Evolutionary conservation across 2,797 vertebrate species (phyloP).

Genomic region (Macroramphosus scolopax): DNA sequence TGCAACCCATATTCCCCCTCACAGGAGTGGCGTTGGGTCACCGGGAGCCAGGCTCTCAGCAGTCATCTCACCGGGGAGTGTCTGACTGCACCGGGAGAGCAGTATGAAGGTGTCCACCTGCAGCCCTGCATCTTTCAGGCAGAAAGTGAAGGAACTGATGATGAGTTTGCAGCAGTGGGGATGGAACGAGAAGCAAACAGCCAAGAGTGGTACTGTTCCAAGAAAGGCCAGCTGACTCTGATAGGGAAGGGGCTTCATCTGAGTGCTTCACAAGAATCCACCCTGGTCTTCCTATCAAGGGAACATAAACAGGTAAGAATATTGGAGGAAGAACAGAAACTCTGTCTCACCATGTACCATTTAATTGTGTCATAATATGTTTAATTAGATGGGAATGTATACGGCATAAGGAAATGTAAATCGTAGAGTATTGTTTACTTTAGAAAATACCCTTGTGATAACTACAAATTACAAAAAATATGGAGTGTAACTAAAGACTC

Average conservation of each 20-base stretch:
- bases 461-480: too few relatives aligned
- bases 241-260: conserved; percentile 79
- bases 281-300: conserved; percentile 78
- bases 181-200: conserved; percentile 38
- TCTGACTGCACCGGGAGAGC: conserved; percentile 67
- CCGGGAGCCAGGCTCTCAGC: conserved; percentile 54
- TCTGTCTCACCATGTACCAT: too few relatives aligned
- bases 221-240: conserved; percentile 81
- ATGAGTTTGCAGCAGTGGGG: conserved; percentile 27
- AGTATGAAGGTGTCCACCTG: conserved; percentile 71
- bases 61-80: conserved; percentile 75
- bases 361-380: too few relatives aligned
- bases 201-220: conserved; percentile 85
- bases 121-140: conserved; percentile 65
- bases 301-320: conserved; percentile 77
- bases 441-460: too few relatives aligned
- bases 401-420: too few relatives aligned
- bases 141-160: conserved; percentile 32
- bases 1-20: conserved; percentile 63
- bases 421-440: too few relatives aligned
- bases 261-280: conserved; percentile 70
- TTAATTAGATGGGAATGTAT: too few relatives aligned
- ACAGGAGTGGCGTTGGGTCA: conserved; percentile 82
- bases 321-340: background rate
- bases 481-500: too few relatives aligned